phyloP scores from a whole-genome alignment of 1,140 invertebrate genomes.

The Teleogryllus occipitalis region DNA sequence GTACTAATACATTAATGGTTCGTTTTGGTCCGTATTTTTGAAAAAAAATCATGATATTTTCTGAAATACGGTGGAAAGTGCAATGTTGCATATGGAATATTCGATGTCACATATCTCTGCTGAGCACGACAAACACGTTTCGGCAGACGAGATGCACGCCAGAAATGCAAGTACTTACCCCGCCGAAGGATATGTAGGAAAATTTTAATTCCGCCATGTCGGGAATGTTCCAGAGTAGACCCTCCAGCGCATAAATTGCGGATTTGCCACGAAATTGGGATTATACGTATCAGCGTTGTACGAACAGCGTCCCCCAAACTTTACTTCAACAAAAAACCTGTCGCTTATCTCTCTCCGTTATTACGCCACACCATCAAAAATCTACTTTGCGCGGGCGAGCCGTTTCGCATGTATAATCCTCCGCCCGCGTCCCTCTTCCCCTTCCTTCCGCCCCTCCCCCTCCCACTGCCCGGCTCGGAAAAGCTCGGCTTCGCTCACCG shows the following conservation, averaged over 20 bases:
- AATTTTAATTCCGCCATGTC: not conserved
- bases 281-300: not conserved
- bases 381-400: not conserved
- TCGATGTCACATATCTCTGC: no score
- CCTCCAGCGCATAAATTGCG: not conserved
- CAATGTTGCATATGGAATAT: no score
- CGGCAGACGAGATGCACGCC: no score
- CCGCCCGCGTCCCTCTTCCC: no score
- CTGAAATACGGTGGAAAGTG: no score
- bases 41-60: no score
- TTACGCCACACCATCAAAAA: conserved; percentile 1
- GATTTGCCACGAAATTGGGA: conserved; percentile 3
- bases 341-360: not conserved
- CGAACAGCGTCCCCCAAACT: not conserved
- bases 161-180: no score
- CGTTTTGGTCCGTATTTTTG: no score
- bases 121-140: no score
- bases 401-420: not conserved
- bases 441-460: no score
- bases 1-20: no score
- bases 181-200: not conserved
- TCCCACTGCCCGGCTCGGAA: not conserved
- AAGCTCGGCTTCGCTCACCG: not conserved
- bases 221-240: not conserved
- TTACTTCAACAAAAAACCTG: not conserved